Conservation (phyloP, 2,113 vertebrate species). For the Phainopepla nitens region DNA sequence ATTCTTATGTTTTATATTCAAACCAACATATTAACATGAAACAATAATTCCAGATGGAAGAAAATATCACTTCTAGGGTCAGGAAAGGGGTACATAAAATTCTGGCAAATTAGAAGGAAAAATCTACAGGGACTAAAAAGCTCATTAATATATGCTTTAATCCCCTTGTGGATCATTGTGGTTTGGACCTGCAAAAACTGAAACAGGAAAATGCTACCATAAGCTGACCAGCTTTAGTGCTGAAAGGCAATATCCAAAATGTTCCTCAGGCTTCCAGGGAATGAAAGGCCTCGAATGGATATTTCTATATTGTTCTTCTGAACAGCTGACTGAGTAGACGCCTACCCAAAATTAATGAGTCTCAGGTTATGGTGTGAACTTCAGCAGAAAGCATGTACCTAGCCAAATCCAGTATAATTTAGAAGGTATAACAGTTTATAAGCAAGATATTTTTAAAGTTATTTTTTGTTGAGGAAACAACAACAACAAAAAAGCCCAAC, state of each 20-base stretch:
- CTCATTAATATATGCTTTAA: conserved; percentile 61
- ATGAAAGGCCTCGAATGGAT: background rate
- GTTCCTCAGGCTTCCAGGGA: background rate
- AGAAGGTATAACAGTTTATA: conserved; percentile 32
- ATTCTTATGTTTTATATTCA: conserved; percentile 61
- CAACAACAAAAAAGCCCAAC: background rate
- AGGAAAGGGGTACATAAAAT: conserved; percentile 60
- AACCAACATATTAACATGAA: conserved; percentile 54
- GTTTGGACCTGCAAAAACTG: conserved; percentile 55
- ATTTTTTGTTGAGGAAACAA: background rate
- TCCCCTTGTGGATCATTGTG: conserved; percentile 41
- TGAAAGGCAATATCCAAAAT: conserved; percentile 45
- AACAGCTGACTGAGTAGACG: background rate
- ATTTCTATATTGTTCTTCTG: background rate
- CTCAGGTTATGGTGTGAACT: background rate
- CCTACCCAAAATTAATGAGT: background rate
- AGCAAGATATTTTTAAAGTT: conserved; percentile 10
- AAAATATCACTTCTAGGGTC: conserved; percentile 59
- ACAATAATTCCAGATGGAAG: conserved; percentile 65
- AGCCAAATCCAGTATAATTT: background rate
- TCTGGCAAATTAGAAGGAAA: conserved; percentile 64
- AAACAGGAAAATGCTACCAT: conserved; percentile 63
- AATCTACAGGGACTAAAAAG: conserved; percentile 55
- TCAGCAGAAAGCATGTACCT: background rate
- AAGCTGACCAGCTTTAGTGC: conserved; percentile 53